Percentiles rank a stretch among this genome's conserved stretches.
These are phyloP conservation scores for Plebejus argus DNA, from an alignment of 2,888 invertebrate species.

Conservation along the genomic window DNA sequence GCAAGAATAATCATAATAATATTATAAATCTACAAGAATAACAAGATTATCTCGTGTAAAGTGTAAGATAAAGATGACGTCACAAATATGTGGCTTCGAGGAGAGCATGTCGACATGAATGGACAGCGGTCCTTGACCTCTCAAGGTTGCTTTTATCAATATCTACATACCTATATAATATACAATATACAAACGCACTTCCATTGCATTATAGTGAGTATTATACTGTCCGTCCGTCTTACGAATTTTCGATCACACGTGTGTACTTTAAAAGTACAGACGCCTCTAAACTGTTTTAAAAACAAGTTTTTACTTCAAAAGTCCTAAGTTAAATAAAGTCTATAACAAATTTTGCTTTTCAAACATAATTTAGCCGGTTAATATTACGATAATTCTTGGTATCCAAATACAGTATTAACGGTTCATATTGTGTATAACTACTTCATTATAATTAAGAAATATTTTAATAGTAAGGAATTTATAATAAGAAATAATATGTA, in stretches of 20 bases:
- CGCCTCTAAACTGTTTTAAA: no score
- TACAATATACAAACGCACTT: no score
- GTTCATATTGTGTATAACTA: neutral
- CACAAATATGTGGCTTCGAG: constrained; percentile 34
- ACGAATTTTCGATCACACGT: no score
- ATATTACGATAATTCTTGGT: neutral
- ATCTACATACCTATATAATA: neutral
- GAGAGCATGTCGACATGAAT: constrained; percentile 42
- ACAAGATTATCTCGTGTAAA: neutral
- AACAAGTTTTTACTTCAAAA: neutral
- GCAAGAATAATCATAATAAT: neutral
- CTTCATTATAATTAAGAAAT: neutral
- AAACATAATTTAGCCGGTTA: constrained; percentile 31
- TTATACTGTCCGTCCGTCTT: no score
- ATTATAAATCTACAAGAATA: neutral
- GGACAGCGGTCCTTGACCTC: constrained; percentile 47
- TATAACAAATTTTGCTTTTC: no score
- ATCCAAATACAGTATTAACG: neutral
- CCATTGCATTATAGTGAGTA: no score
- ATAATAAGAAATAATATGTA: neutral
- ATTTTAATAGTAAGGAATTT: neutral
- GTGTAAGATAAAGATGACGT: constrained; percentile 8
- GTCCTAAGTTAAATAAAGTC: no score
- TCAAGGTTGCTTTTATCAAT: constrained; percentile 46
- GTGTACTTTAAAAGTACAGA: no score